phyloP scores from a whole-genome alignment of 2,797 vertebrate species.

The Sylvilagus floridanus region DNA sequence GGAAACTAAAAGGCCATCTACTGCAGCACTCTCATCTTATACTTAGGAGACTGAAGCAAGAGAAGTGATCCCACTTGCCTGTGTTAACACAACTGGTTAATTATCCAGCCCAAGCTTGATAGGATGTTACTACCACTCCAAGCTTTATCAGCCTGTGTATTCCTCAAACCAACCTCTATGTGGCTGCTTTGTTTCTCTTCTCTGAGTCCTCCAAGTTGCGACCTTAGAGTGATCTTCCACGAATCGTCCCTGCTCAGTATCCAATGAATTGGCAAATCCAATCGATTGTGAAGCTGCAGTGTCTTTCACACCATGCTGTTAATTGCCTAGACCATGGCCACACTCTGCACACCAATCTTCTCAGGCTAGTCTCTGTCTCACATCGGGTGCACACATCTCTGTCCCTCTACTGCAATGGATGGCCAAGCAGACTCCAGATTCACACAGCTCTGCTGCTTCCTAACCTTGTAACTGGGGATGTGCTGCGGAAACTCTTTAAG shows the following conservation, averaged over 20 bases:
- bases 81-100: background rate
- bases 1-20: background rate
- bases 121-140: background rate
- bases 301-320: background rate
- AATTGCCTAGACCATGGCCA: background rate
- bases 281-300: background rate
- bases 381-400: background rate
- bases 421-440: background rate
- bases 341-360: background rate
- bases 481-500: background rate
- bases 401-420: background rate
- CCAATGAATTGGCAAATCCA: background rate
- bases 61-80: slow-evolving; percentile 12
- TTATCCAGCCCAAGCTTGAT: background rate
- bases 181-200: slow-evolving; percentile 31
- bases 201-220: background rate
- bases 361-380: background rate
- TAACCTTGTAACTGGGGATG: background rate
- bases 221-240: background rate
- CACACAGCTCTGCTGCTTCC: background rate
- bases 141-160: background rate
- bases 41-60: slow-evolving; percentile 11
- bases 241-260: background rate
- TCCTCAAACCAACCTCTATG: background rate
- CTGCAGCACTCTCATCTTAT: background rate